Evolutionary conservation across 2,113 vertebrate genomes (phyloP).

Genomic region (Corythornis cristatus): DNA sequence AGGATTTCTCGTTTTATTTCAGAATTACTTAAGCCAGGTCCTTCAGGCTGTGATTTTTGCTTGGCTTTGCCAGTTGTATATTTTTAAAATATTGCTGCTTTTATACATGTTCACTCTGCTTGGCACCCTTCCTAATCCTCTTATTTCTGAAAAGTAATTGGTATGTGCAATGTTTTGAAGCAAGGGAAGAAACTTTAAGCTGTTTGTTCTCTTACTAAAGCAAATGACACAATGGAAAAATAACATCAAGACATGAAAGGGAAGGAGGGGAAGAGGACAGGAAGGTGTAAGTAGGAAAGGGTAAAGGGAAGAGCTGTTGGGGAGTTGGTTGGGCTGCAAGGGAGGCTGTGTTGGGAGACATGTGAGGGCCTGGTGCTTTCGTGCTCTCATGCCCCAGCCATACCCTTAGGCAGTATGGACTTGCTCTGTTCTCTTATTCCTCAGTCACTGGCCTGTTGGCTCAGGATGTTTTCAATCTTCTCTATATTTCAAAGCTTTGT

Average conservation of each 20-base stretch:
- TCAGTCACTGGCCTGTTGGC: conserved; percentile 55
- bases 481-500: conserved; percentile 79
- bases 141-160: conserved; percentile 19
- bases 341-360: neutral
- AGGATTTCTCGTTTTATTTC: neutral
- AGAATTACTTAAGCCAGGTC: neutral
- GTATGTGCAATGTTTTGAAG: neutral
- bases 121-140: conserved; percentile 43
- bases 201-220: conserved; percentile 39
- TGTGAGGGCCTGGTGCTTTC: accelerated
- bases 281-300: neutral
- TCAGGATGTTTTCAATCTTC: conserved; percentile 63
- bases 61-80: neutral
- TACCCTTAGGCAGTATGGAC: neutral
- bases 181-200: conserved; percentile 9
- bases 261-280: neutral
- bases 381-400: neutral
- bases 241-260: neutral
- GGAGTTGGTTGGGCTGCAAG: neutral
- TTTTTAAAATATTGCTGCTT: neutral
- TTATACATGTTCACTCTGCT: neutral
- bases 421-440: neutral
- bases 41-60: neutral
- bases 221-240: conserved; percentile 45
- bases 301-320: neutral